Evolutionary conservation across 2,797 vertebrate species (phyloP).

Genomic region (Lepus oiostolus): DNA sequence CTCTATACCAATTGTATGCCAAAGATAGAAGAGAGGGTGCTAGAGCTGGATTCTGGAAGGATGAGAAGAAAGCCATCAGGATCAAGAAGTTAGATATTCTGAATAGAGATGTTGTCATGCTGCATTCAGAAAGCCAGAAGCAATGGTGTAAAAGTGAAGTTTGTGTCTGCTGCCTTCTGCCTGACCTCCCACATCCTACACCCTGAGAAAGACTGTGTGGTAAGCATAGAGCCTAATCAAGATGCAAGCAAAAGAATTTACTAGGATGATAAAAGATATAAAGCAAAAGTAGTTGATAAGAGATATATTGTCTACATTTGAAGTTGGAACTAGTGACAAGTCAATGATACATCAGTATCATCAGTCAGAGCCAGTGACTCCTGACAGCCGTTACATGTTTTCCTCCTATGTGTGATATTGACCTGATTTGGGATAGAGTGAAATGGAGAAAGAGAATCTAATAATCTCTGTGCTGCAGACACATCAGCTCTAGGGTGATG

Average conservation of each 20-base stretch:
- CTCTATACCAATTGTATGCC: neutral
- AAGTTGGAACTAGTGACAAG: neutral
- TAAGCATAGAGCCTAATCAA: neutral
- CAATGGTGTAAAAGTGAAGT: neutral
- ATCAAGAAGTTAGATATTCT: neutral
- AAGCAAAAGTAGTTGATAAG: neutral
- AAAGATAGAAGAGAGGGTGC: neutral
- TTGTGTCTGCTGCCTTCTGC: neutral
- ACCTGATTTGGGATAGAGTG: neutral
- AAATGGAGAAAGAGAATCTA: neutral
- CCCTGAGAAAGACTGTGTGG: accelerated
- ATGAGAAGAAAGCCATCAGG: neutral
- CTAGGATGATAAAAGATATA: neutral
- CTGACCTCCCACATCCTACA: neutral
- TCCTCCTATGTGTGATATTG: neutral
- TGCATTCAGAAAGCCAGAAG: neutral
- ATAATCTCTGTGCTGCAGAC: neutral
- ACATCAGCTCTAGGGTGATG: neutral
- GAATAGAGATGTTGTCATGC: neutral
- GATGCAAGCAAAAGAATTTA: neutral
- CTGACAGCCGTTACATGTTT: neutral
- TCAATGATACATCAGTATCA: neutral
- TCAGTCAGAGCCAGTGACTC: neutral
- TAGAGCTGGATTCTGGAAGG: neutral
- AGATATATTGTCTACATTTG: neutral